Percentiles rank a stretch among this genome's conserved stretches.
Conservation (phyloP, 2,888 invertebrate species). For the Resseliella maxima region DNA sequence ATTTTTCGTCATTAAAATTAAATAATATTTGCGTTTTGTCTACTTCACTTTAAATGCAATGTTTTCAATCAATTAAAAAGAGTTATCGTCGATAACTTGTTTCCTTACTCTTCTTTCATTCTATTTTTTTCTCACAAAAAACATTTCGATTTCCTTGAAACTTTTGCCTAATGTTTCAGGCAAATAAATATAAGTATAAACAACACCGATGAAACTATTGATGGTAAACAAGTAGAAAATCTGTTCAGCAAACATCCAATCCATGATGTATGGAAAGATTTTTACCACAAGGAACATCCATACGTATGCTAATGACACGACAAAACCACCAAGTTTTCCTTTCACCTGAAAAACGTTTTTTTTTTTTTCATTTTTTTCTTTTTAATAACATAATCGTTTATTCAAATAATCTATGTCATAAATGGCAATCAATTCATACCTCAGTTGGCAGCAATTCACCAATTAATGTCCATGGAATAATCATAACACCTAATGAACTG, state of each 20-base stretch:
- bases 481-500: slow-evolving; percentile 70
- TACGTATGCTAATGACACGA: slow-evolving; percentile 70
- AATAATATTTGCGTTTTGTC: too few species aligned
- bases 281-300: slow-evolving; percentile 71
- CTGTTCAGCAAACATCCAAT: slow-evolving; percentile 66
- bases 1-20: too few species aligned
- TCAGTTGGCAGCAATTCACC: slow-evolving; percentile 62
- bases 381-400: too few species aligned
- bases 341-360: slow-evolving; percentile 68
- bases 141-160: slow-evolving; percentile 70
- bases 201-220: slow-evolving; percentile 67
- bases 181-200: slow-evolving; percentile 69
- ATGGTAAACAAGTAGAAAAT: slow-evolving; percentile 69
- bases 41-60: too few species aligned
- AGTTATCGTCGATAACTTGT: too few species aligned
- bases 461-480: slow-evolving; percentile 73
- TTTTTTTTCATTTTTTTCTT: too few species aligned
- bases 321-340: slow-evolving; percentile 69
- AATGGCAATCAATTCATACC: too few species aligned
- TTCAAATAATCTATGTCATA: too few species aligned
- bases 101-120: too few species aligned
- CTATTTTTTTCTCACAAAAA: slow-evolving; percentile 63
- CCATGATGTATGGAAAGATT: slow-evolving; percentile 68
- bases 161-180: slow-evolving; percentile 72
- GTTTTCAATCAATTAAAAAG: too few species aligned